Base-by-base conservation (phyloP, 1,140 invertebrate species). In the Drosophila mayri region DNA sequence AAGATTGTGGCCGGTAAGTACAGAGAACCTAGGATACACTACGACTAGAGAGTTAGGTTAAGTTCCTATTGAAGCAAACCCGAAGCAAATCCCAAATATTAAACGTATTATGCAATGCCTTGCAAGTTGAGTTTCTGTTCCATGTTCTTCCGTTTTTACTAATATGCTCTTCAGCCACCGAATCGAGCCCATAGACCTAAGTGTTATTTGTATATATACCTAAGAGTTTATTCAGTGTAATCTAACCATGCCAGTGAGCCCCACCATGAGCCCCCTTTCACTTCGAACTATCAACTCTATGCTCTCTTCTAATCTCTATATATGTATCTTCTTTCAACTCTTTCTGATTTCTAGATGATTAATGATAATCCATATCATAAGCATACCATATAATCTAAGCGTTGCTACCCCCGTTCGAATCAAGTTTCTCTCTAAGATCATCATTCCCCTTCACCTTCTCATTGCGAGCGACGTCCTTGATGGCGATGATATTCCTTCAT, bases 1-100 rank as follows among this genome's bases (percentile, higher is more conserved):
- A 97, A 98, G 94, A 97, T 97, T 92, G 97, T 98, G 77, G 97
- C 97, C 93, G 97, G 97, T 98, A 95, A 93, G 94, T 93, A 57
- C 37, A 87, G 16, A 10, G 6, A 20, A 14, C 35, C 44, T 35
- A 30, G 35, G 16, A 22, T 10, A n/a, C 8, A 47, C 16, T 30
- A 30, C 52, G 38, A 12, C 46, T 54, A 25, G 37, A 28, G 50
- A 43, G 61, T 77, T 78, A 46, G 38, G 47, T 73, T 81, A 64
- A 68, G 63, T 73, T 79, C 54, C 47, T 43, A 67, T 77, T 52
- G 67, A 87, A 80, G 52, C 37, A n/a, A 66, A 63, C 49, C 64
- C 28, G 43, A 71, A 59, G 35, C 41, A 61, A 68, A 49, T 59
- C 25, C 46, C 79, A 4, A 4, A 25, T 55, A 73, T 43, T 25